Percentiles rank a stretch among this genome's conserved stretches.
Conservation (phyloP, 2,797 vertebrate genomes). For the Myotis pilosus region DNA sequence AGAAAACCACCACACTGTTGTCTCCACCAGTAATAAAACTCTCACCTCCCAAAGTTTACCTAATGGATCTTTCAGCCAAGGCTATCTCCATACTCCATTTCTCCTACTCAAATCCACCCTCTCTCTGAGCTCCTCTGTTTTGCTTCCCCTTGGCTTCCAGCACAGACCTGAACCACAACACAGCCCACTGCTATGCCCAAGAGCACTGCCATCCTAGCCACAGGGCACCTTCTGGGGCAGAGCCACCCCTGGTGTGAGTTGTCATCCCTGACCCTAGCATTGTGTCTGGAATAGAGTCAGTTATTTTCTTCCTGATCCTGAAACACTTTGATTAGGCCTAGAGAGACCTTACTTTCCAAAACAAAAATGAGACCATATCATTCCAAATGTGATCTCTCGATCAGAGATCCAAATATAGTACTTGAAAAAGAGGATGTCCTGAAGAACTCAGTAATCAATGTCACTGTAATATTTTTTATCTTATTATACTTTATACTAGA, state of each 20-base stretch:
- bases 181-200: fast-evolving
- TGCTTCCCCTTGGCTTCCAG: background rate
- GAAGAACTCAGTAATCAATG: background rate
- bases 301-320: background rate
- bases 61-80: background rate
- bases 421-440: background rate
- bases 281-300: background rate
- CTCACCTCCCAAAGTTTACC: background rate
- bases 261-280: background rate
- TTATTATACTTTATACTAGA: background rate
- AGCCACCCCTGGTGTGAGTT: background rate
- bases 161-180: background rate
- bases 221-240: background rate
- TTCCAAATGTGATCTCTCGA: background rate
- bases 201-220: too few relatives aligned
- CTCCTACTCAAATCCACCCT: fast-evolving
- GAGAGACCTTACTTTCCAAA: background rate
- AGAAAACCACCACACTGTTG: background rate
- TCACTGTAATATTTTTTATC: too few relatives aligned
- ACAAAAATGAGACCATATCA: background rate
- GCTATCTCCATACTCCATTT: too few relatives aligned
- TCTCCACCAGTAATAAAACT: background rate
- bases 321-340: background rate
- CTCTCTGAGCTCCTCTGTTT: background rate
- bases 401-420: background rate